Evolutionary conservation across 23 tunicate species (phyloP).

Genomic region (Trididemnum miniatum): DNA sequence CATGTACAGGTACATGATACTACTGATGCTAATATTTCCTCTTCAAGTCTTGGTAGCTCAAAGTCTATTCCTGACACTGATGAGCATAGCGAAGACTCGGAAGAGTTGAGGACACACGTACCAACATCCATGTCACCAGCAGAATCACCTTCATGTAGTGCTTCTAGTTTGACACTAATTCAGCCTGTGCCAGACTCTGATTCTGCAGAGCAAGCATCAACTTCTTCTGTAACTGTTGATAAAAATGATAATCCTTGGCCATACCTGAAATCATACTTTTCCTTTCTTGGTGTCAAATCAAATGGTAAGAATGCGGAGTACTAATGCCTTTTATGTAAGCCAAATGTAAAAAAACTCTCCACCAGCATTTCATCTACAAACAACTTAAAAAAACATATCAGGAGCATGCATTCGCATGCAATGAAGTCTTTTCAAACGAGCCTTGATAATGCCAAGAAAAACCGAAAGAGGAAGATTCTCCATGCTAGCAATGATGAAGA

Average conservation of each 20-base stretch:
- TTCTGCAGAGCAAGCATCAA: not conserved
- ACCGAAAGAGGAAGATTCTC: not conserved
- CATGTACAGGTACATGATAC: too few species aligned
- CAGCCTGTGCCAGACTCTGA: not conserved
- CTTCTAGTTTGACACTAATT: not conserved
- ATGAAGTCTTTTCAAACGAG: not conserved
- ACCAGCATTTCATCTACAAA: conserved; percentile 23
- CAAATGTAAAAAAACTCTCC: not conserved
- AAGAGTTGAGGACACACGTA: too few species aligned
- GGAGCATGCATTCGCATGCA: not conserved
- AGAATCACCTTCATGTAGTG: not conserved
- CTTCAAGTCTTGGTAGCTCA: too few species aligned
- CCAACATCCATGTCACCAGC: not conserved
- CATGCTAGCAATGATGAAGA: not conserved
- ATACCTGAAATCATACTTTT: not conserved
- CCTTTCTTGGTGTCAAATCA: not conserved
- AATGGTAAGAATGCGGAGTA: conserved; percentile 10
- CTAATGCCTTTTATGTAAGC: not conserved
- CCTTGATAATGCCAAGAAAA: not conserved
- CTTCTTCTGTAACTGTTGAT: not conserved
- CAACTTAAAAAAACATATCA: conserved; percentile 6
- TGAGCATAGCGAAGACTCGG: too few species aligned
- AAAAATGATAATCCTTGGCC: conserved; percentile 2
- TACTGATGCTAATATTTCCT: too few species aligned
- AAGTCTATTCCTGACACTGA: too few species aligned